Evolutionary conservation across 2,888 invertebrate species (phyloP), one percentile per base, ranked within the genome.

Genomic region (Eulithis testata): DNA sequence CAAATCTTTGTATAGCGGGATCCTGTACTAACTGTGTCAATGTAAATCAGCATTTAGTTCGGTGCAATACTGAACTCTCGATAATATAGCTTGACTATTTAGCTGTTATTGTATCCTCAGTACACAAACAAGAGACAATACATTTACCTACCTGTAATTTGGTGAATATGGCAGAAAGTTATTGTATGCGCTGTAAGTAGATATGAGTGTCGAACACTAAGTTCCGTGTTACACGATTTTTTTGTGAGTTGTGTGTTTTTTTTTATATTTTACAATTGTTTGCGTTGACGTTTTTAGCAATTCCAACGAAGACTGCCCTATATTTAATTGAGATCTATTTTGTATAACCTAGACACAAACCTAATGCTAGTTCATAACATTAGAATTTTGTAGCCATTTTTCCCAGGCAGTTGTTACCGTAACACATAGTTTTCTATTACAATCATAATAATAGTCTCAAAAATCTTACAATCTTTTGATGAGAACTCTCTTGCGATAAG

Each of bases 251-350:
- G 83, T 82, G 87, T 86, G 83, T 76, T 51, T 82, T 88, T 88
- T 83, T 79, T 80, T 80, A 86, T 85, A 71, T 88, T 83, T 88
- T 87, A 88, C 86, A 88, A 86, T 83, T 77, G 85, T 89, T 90
- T 90, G 82, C 77, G 86, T 89, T 90, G 81, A 86, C 82, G 82
- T 83, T 88, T 89, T 87, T 89, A 89, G 90, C 90, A 89, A 90
- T 87, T 91, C 91, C 91, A 91, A 90, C 88, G 83, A 92, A 92
- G 92, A 92, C 92, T 93, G 92, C 90, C 92, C 91, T 92, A 91
- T 89, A 90, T 87, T 90, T 91, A 91, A 91, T 90, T 90, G 89
- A 91, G 83, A 90, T 90, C 88, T 92, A 91, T 92, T 92, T 92
- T 92, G 88, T 91, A 91, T 90, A 90, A 88, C 85, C 84, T 91